These are phyloP conservation scores for Syngnathus acus DNA, from an alignment of 2,797 vertebrate species.

Conservation along the genomic window DNA sequence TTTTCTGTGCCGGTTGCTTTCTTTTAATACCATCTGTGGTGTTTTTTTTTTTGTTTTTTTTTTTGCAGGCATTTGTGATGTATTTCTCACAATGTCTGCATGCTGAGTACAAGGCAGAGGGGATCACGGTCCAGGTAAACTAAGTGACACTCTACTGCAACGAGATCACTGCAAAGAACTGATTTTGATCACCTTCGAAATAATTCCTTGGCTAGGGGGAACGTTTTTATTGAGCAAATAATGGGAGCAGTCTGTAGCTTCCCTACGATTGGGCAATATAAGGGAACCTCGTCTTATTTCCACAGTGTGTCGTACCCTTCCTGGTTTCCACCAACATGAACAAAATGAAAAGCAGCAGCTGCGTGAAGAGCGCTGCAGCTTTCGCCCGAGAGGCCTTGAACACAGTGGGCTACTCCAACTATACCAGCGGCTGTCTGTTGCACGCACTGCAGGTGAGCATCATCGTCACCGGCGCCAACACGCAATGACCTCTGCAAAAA, in stretches of 20 bases:
- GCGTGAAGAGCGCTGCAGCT: slow-evolving; percentile 53
- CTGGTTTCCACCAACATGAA: slow-evolving; percentile 73
- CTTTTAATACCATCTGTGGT: neutral
- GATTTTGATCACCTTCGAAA: neutral
- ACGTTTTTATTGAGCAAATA: neutral
- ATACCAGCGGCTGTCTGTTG: slow-evolving; percentile 68
- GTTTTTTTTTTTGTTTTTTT: slow-evolving; percentile 6
- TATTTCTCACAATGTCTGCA: slow-evolving; percentile 68
- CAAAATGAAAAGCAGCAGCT: slow-evolving; percentile 12
- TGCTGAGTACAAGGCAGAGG: slow-evolving; percentile 64
- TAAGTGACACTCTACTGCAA: neutral
- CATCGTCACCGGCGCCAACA: neutral
- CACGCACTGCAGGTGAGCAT: slow-evolving; percentile 72
- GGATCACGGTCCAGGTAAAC: slow-evolving; percentile 71
- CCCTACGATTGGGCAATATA: neutral
- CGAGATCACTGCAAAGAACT: no score
- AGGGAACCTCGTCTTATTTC: neutral
- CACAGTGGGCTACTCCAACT: slow-evolving; percentile 70
- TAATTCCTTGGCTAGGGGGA: neutral
- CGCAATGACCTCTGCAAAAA: neutral
- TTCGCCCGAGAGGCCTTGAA: slow-evolving; percentile 69
- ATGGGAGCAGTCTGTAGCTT: neutral
- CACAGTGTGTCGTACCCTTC: slow-evolving; percentile 67
- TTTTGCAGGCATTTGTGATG: slow-evolving; percentile 63
- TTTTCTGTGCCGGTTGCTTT: neutral